These are phyloP conservation scores for Colaptes auratus DNA, from an alignment of 2,113 vertebrate species.

Conservation along the genomic window DNA sequence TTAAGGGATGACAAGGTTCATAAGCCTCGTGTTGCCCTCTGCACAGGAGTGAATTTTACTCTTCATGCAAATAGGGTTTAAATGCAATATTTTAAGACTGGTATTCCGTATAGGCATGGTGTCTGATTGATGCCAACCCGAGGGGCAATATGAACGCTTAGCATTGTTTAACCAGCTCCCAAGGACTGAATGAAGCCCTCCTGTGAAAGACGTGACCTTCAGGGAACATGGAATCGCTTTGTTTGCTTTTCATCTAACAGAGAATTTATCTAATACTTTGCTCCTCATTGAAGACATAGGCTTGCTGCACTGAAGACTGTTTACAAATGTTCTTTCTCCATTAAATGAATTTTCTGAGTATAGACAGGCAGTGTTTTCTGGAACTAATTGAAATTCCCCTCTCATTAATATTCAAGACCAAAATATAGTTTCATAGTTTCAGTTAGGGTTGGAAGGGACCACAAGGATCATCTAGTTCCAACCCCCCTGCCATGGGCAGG, in stretches of 20 bases:
- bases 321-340: slow-evolving; percentile 75
- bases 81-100: slow-evolving; percentile 63
- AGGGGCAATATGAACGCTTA: slow-evolving; percentile 32
- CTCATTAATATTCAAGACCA: slow-evolving; percentile 79
- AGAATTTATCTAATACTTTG: slow-evolving; percentile 64
- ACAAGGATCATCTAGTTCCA: no score
- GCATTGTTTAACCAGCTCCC: slow-evolving; percentile 52
- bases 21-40: slow-evolving; percentile 2
- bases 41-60: slow-evolving; percentile 35
- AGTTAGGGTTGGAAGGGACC: no score
- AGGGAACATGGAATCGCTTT: slow-evolving; percentile 50
- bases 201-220: slow-evolving; percentile 68
- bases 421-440: no score
- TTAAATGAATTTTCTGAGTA: slow-evolving; percentile 77
- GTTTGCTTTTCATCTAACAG: slow-evolving; percentile 63
- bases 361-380: slow-evolving; percentile 73
- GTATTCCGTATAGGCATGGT: slow-evolving; percentile 22
- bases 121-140: slow-evolving; percentile 37
- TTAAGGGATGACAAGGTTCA: slow-evolving; percentile 22
- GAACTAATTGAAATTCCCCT: slow-evolving; percentile 78
- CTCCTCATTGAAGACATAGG: slow-evolving; percentile 51
- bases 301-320: slow-evolving; percentile 56
- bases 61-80: slow-evolving; percentile 41
- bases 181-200: slow-evolving; percentile 60
- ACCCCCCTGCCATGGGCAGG: no score